Evolutionary conservation across 2,113 vertebrate genomes (phyloP).

Genomic region (Ochotona curzoniae): DNA sequence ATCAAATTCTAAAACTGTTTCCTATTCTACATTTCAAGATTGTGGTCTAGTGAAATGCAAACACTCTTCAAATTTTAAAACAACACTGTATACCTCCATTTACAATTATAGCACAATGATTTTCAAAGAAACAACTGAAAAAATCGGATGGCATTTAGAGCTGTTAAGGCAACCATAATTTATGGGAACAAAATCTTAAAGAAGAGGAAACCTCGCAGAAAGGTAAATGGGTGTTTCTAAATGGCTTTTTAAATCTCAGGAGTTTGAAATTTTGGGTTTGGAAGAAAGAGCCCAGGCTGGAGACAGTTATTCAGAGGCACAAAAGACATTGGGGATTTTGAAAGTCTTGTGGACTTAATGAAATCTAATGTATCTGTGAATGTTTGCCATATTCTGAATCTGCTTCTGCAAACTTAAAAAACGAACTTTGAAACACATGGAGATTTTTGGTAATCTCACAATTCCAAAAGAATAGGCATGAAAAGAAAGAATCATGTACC

Average conservation of each 20-base stretch:
- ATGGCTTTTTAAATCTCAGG: not conserved
- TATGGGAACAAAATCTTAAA: not conserved
- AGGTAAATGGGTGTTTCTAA: not conserved
- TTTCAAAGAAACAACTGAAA: not conserved
- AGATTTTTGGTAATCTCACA: not conserved
- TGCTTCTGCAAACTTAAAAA: not conserved
- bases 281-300: not conserved
- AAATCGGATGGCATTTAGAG: not conserved
- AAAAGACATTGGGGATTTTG: not conserved
- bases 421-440: not conserved
- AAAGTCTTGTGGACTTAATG: not conserved
- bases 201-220: not conserved
- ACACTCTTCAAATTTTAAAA: not conserved
- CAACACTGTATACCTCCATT: not conserved
- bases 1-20: not conserved
- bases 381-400: not conserved
- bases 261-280: constrained; percentile 16
- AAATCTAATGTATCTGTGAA: not conserved
- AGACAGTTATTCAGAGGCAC: not conserved
- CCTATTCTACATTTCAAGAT: not conserved
- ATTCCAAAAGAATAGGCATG: not conserved
- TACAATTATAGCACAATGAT: not conserved
- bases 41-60: not conserved
- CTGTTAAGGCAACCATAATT: not conserved
- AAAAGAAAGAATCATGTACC: not conserved